Percentiles rank a stretch among this genome's conserved stretches.
Conservation (phyloP, 2,888 invertebrate species). For the Meiosimyza decipiens region DNA sequence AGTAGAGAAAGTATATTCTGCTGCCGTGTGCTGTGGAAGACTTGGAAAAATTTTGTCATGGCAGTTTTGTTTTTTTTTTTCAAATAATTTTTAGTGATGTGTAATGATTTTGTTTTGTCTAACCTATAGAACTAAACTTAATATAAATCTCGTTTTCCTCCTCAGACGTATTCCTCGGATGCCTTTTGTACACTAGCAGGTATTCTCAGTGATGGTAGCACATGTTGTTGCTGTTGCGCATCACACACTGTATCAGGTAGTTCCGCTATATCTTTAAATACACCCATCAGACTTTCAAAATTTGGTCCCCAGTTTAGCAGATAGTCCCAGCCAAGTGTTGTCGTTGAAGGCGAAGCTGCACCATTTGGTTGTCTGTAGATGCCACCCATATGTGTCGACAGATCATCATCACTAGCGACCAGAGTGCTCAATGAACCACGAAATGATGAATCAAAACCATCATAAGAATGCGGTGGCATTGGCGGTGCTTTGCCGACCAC, state of each 20-base stretch:
- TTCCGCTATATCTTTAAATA: conserved; percentile 96
- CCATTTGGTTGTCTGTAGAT: conserved; percentile 84
- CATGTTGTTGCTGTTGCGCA: conserved; percentile 71
- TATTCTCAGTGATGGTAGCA: conserved; percentile 79
- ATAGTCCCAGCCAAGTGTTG: conserved; percentile 92
- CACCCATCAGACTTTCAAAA: conserved; percentile 94
- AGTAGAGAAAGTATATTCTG: too few species aligned
- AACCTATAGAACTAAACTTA: conserved; percentile 46
- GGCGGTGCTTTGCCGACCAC: conserved; percentile 72
- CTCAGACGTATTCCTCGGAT: conserved; percentile 88
- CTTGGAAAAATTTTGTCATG: too few species aligned
- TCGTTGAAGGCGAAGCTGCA: conserved; percentile 77
- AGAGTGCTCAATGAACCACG: conserved; percentile 92
- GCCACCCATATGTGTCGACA: conserved; percentile 83
- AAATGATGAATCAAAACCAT: conserved; percentile 94
- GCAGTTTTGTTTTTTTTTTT: too few species aligned
- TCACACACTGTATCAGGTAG: conserved; percentile 85
- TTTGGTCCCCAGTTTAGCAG: conserved; percentile 96
- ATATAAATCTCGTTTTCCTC: conserved; percentile 23
- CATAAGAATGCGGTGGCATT: conserved; percentile 82
- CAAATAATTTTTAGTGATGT: too few species aligned
- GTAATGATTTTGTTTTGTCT: not conserved
- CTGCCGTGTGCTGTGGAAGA: too few species aligned
- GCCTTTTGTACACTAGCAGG: conserved; percentile 85
- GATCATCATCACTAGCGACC: conserved; percentile 92